Base-by-base conservation (phyloP, 2,797 vertebrate species). In the Muscicapa comitata region DNA sequence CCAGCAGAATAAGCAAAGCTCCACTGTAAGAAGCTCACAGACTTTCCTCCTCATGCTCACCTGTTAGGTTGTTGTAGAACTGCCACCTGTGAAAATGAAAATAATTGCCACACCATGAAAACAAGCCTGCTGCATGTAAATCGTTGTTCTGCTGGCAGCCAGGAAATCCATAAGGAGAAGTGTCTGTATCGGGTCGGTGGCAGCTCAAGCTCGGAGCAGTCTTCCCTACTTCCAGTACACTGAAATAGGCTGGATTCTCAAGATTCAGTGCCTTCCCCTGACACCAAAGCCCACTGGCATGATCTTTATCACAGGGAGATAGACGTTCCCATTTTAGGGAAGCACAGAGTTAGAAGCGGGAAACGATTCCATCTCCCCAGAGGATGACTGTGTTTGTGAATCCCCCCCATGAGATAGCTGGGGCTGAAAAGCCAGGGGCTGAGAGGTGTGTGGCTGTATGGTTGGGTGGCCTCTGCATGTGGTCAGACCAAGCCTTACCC, bases 121-220 rank as follows among this genome's bases (percentile, higher is more conserved):
- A 53, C 51, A 48, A 5, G 3, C 10, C 38, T 31, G 15, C 68
- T 90, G 37, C n/a, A 38, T 0, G 1, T 59, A 67, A 90, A 67
- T 54, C 3, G 14, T 29, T 63, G 26, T n/a, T 88, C 53, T 84
- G 13, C 21, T 85, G 40, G 31, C 48, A 82, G 12, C 26, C 43
- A 75, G 78, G 51, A 82, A 75, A 73, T 43, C 13, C 6, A 5
- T 50, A 54, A 68, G 3, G 59, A 65, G 35, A 89, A 43, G 19
- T 20, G 25, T 20, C 14, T 28, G 4, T 43, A 28, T 42, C 0
- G 0, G 3, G 3, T 58, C 31, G n/a, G 7, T 61, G 33, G 25
- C 11, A 75, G 16, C 10, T 37, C 28, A n/a, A 12, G 3, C 9
- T 13, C 50, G 19, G 23, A 62, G 38, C 47, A 82, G 19, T 62